Base-by-base conservation (phyloP, 64 coral and sea anemone genomes). In the Porites australiensis region DNA sequence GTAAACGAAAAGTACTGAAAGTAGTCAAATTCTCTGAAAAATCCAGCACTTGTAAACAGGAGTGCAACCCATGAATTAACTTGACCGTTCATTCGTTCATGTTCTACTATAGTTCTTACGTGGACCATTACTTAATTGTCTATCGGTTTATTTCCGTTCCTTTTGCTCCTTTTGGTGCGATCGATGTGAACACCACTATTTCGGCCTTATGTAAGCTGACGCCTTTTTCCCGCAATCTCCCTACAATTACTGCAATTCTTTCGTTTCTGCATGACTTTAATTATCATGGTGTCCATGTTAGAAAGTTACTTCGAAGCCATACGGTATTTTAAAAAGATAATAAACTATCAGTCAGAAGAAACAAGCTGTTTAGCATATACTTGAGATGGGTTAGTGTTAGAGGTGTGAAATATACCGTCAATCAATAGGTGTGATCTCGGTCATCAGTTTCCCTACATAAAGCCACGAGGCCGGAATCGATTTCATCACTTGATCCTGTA, bases 41-140 rank as follows among this genome's bases (percentile, higher is more conserved):
- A 71, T 71, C n/a, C n/a, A 23, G 68, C 68, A 71, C 18, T 21
- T 71, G 65, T 69, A 69, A 61, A 69, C 65, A 11, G 65, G 65
- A 69, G 65, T 69, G 65, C 65, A 69, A 71, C 68, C 68, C 68
- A 71, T 71, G 37, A 71, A 71, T 71, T 71, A 71, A 71, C n/a
- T 21, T 71, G 68, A 71, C 18, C n/a, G 68, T 71, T 71, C n/a
- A 71, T 71, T 71, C 68, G 3, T 71, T 43, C 65, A n/a, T 69
- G 15, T 69, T 69, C 15, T n/a, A 18, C 12, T n/a, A 69, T 69
- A 0, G 27, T 37, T 37, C 27, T 37, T 37, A 37, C 27, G 27
- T 37, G 27, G 27, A 37, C 27, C 27, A 55, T 55, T 55, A 55
- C 5, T 55, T 55, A 11, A 55, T 7, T 55, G 53, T 71, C 68